Percentiles rank a stretch among this genome's conserved stretches.
phyloP scores from a whole-genome alignment of 92 coral and sea anemone species.

The Epizoanthus ramosus region DNA sequence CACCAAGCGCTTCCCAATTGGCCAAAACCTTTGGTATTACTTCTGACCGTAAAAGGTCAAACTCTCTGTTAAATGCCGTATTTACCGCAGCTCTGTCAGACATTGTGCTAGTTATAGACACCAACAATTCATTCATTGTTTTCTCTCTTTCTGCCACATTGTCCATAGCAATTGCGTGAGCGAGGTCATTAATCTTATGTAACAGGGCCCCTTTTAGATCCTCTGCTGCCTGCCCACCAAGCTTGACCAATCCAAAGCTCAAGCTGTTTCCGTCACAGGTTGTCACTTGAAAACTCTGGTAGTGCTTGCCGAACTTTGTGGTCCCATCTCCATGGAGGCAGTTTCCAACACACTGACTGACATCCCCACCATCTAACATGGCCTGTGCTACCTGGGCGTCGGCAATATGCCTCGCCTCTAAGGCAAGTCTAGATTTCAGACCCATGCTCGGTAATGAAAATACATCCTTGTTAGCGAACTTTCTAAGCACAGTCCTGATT shows the following conservation, averaged over 20 bases:
- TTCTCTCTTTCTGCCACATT: background rate
- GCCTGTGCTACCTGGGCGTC: slow-evolving; percentile 1
- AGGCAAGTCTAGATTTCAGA: background rate
- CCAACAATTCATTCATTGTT: background rate
- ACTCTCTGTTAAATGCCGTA: too few species aligned
- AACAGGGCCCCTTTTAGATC: background rate
- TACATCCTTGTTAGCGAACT: too few species aligned
- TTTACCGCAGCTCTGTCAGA: too few species aligned
- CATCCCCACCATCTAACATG: background rate
- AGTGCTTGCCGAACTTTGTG: background rate
- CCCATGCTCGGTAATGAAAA: too few species aligned
- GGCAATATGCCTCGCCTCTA: background rate
- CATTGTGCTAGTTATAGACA: too few species aligned
- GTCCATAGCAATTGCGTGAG: background rate
- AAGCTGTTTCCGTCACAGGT: background rate
- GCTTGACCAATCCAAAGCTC: background rate
- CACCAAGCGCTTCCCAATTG: background rate
- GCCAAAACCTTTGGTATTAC: slow-evolving; percentile 1
- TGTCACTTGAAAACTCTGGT: background rate
- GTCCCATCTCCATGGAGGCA: slow-evolving; percentile 1
- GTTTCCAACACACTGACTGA: background rate
- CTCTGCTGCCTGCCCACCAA: slow-evolving; percentile 7
- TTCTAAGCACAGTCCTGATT: too few species aligned
- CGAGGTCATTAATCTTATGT: background rate
- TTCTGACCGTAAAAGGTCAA: background rate